Evolutionary conservation across 1,140 invertebrate species (phyloP).

Genomic region (Calliphora vicina): DNA sequence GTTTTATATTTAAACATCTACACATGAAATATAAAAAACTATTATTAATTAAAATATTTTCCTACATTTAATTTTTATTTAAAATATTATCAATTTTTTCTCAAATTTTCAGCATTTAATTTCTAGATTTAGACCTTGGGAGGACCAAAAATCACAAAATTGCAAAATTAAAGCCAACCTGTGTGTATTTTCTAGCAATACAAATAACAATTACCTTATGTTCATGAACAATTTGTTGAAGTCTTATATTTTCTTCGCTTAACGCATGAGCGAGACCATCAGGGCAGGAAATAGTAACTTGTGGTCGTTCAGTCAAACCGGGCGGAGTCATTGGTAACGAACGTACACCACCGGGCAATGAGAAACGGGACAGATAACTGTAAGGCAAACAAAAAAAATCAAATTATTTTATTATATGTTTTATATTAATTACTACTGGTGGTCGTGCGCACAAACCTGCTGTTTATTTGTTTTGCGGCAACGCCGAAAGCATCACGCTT

Average conservation of each 20-base stretch:
- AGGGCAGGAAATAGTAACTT: conserved; percentile 64
- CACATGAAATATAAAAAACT: no score
- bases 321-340: conserved; percentile 57
- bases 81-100: no score
- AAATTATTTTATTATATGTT: not conserved
- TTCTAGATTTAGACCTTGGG: no score
- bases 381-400: no score
- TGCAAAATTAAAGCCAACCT: no score
- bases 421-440: not conserved
- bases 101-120: no score
- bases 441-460: conserved; percentile 35
- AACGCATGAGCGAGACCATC: conserved; percentile 82
- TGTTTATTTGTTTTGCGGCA: conserved; percentile 30
- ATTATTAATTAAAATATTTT: no score
- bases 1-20: no score
- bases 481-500: conserved; percentile 21
- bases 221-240: conserved; percentile 81
- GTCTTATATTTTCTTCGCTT: conserved; percentile 79
- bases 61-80: no score
- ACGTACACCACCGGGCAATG: conserved; percentile 49
- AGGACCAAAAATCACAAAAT: no score
- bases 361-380: conserved; percentile 32
- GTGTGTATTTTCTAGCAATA: no score
- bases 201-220: conserved; percentile 71
- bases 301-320: conserved; percentile 47